Conservation (phyloP, 2,113 vertebrate species). For the Labeo catla region DNA sequence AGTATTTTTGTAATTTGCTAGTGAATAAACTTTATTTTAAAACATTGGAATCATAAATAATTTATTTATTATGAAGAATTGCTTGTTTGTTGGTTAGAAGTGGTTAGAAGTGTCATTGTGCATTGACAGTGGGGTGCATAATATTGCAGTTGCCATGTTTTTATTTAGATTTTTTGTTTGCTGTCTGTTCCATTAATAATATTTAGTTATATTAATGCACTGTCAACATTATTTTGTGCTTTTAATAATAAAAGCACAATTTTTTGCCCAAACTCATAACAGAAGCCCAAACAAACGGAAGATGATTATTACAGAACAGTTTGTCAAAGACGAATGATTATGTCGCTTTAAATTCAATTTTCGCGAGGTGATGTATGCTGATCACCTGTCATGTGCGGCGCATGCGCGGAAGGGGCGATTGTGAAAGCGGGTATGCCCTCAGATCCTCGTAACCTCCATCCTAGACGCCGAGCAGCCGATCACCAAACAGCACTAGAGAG, state of each 20-base stretch:
- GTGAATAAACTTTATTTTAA: too few relatives aligned
- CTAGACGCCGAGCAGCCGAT: constrained; percentile 26
- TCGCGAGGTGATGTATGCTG: constrained; percentile 73
- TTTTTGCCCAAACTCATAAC: background rate
- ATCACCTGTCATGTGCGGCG: constrained; percentile 75
- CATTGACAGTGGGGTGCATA: background rate
- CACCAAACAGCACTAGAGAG: background rate
- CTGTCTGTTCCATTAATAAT: background rate
- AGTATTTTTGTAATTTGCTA: too few relatives aligned
- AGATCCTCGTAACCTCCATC: constrained; percentile 54
- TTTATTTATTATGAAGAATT: background rate
- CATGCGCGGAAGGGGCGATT: constrained; percentile 78
- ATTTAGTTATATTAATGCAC: background rate
- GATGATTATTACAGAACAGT: constrained; percentile 47
- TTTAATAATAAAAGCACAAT: background rate
- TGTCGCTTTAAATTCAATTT: constrained; percentile 79
- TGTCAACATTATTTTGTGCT: constrained; percentile 1
- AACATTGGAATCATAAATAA: background rate
- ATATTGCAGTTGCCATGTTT: background rate
- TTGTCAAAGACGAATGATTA: constrained; percentile 57
- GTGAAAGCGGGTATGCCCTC: constrained; percentile 70
- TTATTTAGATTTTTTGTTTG: background rate
- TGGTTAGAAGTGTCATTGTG: background rate
- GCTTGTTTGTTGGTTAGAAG: background rate
- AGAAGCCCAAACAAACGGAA: background rate